These are phyloP conservation scores for Gryllus bimaculatus DNA, from an alignment of 1,140 invertebrate genomes.

Conservation along the genomic window DNA sequence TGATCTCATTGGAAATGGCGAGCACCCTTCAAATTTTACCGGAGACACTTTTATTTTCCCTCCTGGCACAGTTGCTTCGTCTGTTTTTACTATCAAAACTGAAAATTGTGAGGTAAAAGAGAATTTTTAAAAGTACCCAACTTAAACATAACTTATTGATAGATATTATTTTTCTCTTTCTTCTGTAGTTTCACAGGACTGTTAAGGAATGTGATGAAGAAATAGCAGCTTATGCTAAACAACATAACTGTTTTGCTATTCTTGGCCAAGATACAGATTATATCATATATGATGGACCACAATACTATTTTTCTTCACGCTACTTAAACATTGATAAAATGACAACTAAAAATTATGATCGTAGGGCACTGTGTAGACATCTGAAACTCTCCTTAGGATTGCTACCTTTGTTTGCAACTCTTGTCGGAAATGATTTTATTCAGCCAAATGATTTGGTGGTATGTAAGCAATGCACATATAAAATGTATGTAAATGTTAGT, in stretches of 20 bases:
- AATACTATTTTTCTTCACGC: conserved; percentile 31
- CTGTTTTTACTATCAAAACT: conserved; percentile 26
- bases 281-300: conserved; percentile 30
- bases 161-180: neutral
- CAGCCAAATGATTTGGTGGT: conserved; percentile 26
- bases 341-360: conserved; percentile 31
- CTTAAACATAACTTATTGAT: neutral
- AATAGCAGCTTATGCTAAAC: conserved; percentile 31
- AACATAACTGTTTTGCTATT: conserved; percentile 31
- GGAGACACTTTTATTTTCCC: conserved; percentile 29
- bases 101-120: conserved; percentile 23
- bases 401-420: conserved; percentile 31
- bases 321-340: conserved; percentile 30
- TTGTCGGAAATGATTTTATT: conserved; percentile 33
- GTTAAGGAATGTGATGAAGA: conserved; percentile 32
- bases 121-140: neutral
- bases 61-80: conserved; percentile 28
- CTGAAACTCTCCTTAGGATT: conserved; percentile 27
- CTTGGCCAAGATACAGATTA: conserved; percentile 34
- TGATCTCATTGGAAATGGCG: conserved; percentile 25
- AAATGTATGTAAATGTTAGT: neutral
- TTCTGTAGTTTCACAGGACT: conserved; percentile 20
- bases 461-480: neutral
- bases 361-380: conserved; percentile 25
- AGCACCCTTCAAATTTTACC: conserved; percentile 16